Evolutionary conservation across 1,140 invertebrate genomes (phyloP).

Genomic region (Drosophila leontia): DNA sequence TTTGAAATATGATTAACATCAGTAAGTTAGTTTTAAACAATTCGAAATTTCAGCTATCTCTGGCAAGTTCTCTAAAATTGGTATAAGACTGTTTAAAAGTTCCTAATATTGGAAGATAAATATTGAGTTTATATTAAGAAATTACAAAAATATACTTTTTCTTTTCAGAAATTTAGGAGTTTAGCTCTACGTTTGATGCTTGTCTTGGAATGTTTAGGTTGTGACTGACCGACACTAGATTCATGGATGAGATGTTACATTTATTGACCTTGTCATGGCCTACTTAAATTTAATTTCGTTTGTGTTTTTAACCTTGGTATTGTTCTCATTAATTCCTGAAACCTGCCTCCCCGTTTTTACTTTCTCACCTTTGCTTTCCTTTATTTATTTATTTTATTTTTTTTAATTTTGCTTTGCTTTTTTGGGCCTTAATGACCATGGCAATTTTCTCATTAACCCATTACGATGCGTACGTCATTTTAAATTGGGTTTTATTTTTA

Average conservation of each 20-base stretch:
- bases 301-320: background rate
- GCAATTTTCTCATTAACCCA: slow-evolving; percentile 44
- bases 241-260: background rate
- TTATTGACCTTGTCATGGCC: background rate
- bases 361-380: background rate
- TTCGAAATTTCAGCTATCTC: no score
- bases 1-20: no score
- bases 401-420: background rate
- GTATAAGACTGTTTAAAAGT: no score
- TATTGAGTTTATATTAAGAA: no score
- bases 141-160: no score
- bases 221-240: background rate
- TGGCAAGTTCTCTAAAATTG: no score
- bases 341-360: background rate
- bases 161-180: no score
- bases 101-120: no score
- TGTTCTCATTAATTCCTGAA: background rate
- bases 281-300: background rate
- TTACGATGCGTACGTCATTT: slow-evolving; percentile 18
- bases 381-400: background rate
- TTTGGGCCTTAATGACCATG: slow-evolving; percentile 6
- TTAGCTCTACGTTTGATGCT: no score
- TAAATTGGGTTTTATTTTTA: slow-evolving; percentile 41
- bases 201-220: no score
- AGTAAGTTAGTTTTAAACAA: no score